Base-by-base conservation (phyloP, 2,113 vertebrate species). In the Himantopus leucocephalus region DNA sequence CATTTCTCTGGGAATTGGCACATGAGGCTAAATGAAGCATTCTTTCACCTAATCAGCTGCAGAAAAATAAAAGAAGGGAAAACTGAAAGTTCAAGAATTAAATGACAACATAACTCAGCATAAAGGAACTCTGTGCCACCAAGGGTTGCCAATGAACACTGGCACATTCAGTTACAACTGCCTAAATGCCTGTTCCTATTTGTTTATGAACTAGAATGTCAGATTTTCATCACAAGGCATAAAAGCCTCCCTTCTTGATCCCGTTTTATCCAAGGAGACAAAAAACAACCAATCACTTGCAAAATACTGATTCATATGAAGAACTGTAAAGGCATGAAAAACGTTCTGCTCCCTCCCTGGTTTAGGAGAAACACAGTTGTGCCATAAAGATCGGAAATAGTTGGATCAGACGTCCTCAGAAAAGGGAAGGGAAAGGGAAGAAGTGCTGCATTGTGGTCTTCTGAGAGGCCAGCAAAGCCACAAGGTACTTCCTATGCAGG, bases 21-120 rank as follows among this genome's bases (percentile, higher is more conserved):
- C 17, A n/a, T 0, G 0, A 24, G 6, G 10, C 47, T 67, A 91
- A 23, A 41, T 4, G 5, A 78, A 14, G 50, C 6, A 9, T 41
- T 62, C 5, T 73, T 72, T 39, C 56, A 73, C 20, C 55, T 64
- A 34, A 24, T 30, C 32, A 50, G 62, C 45, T 27, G 29, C 5
- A 37, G 10, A 66, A 23, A 45, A 50, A 8, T 32, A 21, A 73
- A 85, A 76, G 34, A 32, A 82, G 27, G 29, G 43, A 37, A 52
- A 89, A 8, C 4, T 53, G 11, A 9, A 81, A 74, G 14, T 16
- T 80, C 52, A 85, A 35, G 35, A 13, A 56, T 62, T 79, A 81
- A 58, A 48, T 2, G 19, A 48, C 17, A 85, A 53, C 35, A 5
- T 35, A 48, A 41, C 23, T 52, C 11, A 41, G 64, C 15, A 58